phyloP scores from a whole-genome alignment of 2,113 vertebrate species.

The Hepsetus odoe region DNA sequence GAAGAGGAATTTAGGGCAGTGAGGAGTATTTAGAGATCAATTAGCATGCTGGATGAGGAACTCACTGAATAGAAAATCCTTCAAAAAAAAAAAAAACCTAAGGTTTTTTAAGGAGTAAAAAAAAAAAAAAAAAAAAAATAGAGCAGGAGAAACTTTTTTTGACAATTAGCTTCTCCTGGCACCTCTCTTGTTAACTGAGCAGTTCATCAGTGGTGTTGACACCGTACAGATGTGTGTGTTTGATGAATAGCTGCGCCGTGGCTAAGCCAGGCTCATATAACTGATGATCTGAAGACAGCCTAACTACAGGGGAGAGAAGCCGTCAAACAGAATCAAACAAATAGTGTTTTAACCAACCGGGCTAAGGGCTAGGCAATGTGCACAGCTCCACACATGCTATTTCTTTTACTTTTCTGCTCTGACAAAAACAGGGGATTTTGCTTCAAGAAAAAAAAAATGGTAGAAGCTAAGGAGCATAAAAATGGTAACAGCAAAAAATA shows the following conservation, averaged over 20 bases:
- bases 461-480: background rate
- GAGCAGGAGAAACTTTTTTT: conserved; percentile 30
- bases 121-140: background rate
- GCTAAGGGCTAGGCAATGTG: conserved; percentile 10
- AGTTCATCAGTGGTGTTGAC: conserved; percentile 69
- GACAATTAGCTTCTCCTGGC: conserved; percentile 59
- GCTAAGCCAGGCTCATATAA: conserved; percentile 61
- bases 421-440: background rate
- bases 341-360: conserved; percentile 64
- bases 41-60: background rate
- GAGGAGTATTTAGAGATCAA: background rate
- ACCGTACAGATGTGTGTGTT: conserved; percentile 67
- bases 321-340: conserved; percentile 68
- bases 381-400: background rate
- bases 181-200: conserved; percentile 53
- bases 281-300: conserved; percentile 64
- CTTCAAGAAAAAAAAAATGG: background rate
- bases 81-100: background rate
- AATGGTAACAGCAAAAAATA: background rate
- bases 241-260: conserved; percentile 68
- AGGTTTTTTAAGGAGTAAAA: background rate
- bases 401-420: conserved; percentile 16
- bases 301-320: conserved; percentile 65
- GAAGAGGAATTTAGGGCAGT: conserved; percentile 12
- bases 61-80: background rate